Percentiles rank a stretch among this genome's conserved stretches.
Conservation (phyloP, 2,888 invertebrate genomes). For the Hylaea fasciaria region DNA sequence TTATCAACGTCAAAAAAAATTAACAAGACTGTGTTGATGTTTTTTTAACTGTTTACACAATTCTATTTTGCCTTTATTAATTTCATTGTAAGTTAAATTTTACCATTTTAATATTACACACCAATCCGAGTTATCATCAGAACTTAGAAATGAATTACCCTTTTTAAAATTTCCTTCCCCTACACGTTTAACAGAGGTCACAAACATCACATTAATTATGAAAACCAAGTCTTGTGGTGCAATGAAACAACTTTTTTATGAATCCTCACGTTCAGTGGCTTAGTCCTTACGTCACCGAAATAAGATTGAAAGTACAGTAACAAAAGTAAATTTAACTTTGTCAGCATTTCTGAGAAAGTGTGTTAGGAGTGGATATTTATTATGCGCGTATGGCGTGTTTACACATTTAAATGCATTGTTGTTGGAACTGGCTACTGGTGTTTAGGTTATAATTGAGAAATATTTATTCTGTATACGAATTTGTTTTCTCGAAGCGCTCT, state of each 20-base stretch:
- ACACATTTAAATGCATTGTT: slow-evolving; percentile 66
- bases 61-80: too few species aligned
- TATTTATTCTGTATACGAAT: slow-evolving; percentile 62
- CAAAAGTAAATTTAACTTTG: slow-evolving; percentile 44
- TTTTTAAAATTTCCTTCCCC: slow-evolving; percentile 46
- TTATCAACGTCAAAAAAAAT: too few species aligned
- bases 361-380: slow-evolving; percentile 63
- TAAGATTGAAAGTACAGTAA: slow-evolving; percentile 27
- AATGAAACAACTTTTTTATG: slow-evolving; percentile 36
- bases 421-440: slow-evolving; percentile 64
- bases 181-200: slow-evolving; percentile 41
- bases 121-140: slow-evolving; percentile 23
- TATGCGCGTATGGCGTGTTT: slow-evolving; percentile 61
- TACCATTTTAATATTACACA: too few species aligned
- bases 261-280: neutral
- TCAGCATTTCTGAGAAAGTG: slow-evolving; percentile 58
- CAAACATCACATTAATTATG: slow-evolving; percentile 48
- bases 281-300: slow-evolving; percentile 1
- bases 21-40: too few species aligned
- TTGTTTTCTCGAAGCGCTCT: slow-evolving; percentile 54
- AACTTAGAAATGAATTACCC: slow-evolving; percentile 49
- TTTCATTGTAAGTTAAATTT: too few species aligned
- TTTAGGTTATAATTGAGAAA: slow-evolving; percentile 61
- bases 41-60: too few species aligned
- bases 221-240: slow-evolving; percentile 49